Evolutionary conservation across 2,888 invertebrate species (phyloP).

Genomic region (Litoditis marina): DNA sequence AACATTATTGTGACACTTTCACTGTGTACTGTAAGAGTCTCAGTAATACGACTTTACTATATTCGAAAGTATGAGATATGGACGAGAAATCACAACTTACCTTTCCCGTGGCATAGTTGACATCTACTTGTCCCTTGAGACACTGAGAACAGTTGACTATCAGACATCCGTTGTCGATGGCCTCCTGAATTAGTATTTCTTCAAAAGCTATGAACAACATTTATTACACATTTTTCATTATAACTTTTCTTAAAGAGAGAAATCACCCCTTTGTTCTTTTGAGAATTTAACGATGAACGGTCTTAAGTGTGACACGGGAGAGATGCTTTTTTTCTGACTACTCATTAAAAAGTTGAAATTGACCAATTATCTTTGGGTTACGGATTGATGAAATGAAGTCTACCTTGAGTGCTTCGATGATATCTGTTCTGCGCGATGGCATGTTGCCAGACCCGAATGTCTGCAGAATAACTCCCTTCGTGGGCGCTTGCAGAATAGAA

Average conservation of each 20-base stretch:
- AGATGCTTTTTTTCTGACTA: too few relatives aligned
- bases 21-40: too few relatives aligned
- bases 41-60: too few relatives aligned
- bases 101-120: conserved; percentile 81
- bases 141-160: conserved; percentile 91
- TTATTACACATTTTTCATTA: too few relatives aligned
- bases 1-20: not conserved
- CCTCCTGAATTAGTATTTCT: conserved; percentile 34
- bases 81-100: conserved; percentile 61
- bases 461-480: conserved; percentile 81
- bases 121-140: conserved; percentile 75
- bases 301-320: too few relatives aligned
- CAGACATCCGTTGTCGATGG: conserved; percentile 71
- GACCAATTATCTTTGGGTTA: too few relatives aligned
- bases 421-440: conserved; percentile 78
- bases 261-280: too few relatives aligned
- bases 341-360: too few relatives aligned
- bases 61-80: not conserved
- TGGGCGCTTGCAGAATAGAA: conserved; percentile 71
- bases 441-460: conserved; percentile 91
- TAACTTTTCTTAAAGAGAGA: too few relatives aligned
- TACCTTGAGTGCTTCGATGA: conserved; percentile 71
- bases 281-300: too few relatives aligned
- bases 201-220: too few relatives aligned
- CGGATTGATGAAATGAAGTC: not conserved